Evolutionary conservation across 2,113 vertebrate species (phyloP).

Genomic region (Nerophis lumbriciformis): DNA sequence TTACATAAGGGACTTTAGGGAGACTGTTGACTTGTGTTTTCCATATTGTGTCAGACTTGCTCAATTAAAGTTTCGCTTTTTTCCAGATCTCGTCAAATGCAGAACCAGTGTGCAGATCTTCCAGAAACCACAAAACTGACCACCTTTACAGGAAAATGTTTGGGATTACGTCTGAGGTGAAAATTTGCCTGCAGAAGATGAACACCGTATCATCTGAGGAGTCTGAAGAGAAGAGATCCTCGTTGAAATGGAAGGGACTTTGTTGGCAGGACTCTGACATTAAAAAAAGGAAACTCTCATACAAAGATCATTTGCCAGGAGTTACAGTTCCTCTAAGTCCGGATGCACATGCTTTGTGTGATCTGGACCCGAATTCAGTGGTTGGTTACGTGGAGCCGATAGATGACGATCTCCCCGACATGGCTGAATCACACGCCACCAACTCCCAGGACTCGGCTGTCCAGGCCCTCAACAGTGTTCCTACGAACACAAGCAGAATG

Average conservation of each 20-base stretch:
- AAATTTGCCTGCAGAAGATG: conserved; percentile 47
- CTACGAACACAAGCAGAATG: conserved; percentile 19
- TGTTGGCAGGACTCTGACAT: background rate
- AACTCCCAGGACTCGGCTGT: background rate
- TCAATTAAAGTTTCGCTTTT: background rate
- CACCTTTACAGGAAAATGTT: conserved; percentile 48
- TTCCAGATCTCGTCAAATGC: conserved; percentile 13
- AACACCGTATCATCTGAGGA: conserved; percentile 5
- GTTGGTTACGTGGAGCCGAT: conserved; percentile 37
- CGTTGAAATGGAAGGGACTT: conserved; percentile 13
- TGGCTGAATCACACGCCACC: conserved; percentile 5
- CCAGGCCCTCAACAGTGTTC: background rate
- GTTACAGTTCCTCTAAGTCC: background rate
- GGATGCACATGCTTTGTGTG: background rate
- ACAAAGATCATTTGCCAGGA: background rate
- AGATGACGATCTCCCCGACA: conserved; percentile 33
- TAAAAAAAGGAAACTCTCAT: background rate
- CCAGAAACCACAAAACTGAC: conserved; percentile 28
- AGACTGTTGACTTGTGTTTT: too few relatives aligned
- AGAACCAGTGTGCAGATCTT: background rate
- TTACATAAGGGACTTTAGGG: too few relatives aligned
- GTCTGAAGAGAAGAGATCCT: background rate
- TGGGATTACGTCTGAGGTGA: conserved; percentile 54
- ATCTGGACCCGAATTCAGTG: background rate
- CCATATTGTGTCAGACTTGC: too few relatives aligned